Base-by-base conservation (phyloP, 2,113 vertebrate genomes). In the Gymnogyps californianus region DNA sequence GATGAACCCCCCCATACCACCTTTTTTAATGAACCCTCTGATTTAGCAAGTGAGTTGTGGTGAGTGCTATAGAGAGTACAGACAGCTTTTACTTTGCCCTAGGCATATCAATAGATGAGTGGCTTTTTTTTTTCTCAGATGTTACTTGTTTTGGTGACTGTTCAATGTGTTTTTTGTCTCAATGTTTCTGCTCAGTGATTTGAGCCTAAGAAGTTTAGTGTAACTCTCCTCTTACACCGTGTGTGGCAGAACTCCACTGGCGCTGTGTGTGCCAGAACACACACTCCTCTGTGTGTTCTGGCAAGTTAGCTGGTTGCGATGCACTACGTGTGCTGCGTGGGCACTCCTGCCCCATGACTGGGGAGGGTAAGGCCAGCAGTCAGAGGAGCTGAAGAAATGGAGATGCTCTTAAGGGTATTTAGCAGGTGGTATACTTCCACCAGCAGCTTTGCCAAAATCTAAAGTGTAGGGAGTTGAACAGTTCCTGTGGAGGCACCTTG, bases 51-150 rank as follows among this genome's bases (percentile, higher is more conserved):
- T 46, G 24, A 34, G 16, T 2, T 85, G 38, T 49, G 22, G 22
- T 25, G 32, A 34, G 28, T 8, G 4, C 6, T 22, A 13, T 6
- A 58, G 11, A 36, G 24, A 28, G 9, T 24, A 29, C 1, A 34
- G 14, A 3, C 2, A 36, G 13, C 7, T 34, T 76, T 46, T 76
- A 7, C 7, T 46, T 55, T 38, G 10, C 7, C 7, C 3, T 16
- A 26, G 12, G 12, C 0, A 2, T 10, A 9, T 15, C 7, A 16
- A 6, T 8, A 47, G 17, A 6, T 62, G 8, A 57, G 4, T 32
- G 29, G 12, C 22, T 58, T 55, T 31, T 47, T 47, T 46, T 74
- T 28, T 75, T 29, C 10, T n/a, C 4, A 29, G 5, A 7, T 34
- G 1, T 46, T 46, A 16, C 9, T 82, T 79, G 5, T n/a, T 81